phyloP scores from a whole-genome alignment of 1,140 invertebrate genomes.

The Piezodorus guildinii region DNA sequence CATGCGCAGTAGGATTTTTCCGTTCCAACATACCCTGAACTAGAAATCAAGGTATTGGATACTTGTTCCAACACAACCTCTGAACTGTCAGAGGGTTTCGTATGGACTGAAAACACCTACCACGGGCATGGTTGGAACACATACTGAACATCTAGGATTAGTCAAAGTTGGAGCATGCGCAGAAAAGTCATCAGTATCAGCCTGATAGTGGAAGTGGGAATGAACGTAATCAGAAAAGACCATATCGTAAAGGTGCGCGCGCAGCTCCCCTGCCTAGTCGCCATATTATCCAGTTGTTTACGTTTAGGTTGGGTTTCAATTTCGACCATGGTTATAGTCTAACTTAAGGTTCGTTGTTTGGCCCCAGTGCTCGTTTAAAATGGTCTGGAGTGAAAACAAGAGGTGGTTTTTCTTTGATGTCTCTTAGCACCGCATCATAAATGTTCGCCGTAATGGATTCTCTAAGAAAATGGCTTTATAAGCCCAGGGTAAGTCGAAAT shows the following conservation, averaged over 20 bases:
- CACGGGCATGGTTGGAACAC: no score
- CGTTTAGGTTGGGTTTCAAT: slow-evolving; percentile 18
- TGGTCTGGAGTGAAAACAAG: slow-evolving; percentile 12
- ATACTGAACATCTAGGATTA: no score
- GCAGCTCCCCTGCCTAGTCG: neutral
- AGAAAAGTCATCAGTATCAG: no score
- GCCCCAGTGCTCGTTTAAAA: neutral
- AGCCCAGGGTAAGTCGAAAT: slow-evolving; percentile 59
- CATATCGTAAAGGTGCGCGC: neutral
- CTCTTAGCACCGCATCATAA: slow-evolving; percentile 23
- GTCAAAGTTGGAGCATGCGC: no score
- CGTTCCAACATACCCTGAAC: no score
- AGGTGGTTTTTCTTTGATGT: slow-evolving; percentile 22
- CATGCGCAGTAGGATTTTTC: no score
- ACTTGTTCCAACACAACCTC: no score
- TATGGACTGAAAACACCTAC: no score
- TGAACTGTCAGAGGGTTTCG: no score
- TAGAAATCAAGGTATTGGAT: no score
- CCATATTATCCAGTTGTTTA: slow-evolving; percentile 18
- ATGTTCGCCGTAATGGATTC: slow-evolving; percentile 56
- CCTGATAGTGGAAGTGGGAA: no score
- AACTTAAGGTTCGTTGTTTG: neutral
- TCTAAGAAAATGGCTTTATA: slow-evolving; percentile 82
- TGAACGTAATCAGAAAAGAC: no score
- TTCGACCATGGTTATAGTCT: slow-evolving; percentile 17